Base-by-base conservation (phyloP, 2,113 vertebrate species). In the Cavia porcellus region DNA sequence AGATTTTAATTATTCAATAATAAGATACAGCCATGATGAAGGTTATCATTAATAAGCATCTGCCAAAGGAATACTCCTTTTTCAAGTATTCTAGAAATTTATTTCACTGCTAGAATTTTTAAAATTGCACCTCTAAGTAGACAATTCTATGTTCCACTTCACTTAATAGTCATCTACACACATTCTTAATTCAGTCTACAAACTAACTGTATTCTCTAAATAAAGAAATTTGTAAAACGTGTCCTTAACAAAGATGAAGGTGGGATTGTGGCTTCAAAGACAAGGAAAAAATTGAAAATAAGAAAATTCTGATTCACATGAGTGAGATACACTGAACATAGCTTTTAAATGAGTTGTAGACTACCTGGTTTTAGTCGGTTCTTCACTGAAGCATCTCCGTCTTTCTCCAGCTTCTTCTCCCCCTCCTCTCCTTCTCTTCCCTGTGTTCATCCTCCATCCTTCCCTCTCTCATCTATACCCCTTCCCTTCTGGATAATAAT, bases 1-100 rank as follows among this genome's bases (percentile, higher is more conserved):
- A 38, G 32, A 38, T 80, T 94, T 86, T 84, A 84, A 82, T 90
- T 85, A 79, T 86, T 92, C 75, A 64, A 25, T 77, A 86, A 77
- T 61, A 96, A 86, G 15, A 70, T 42, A 50, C 14, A 64, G 10
- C n/a, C 32, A 24, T 55, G 28, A 83, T 90, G n/a, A 86, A 45
- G 94, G 19, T 52, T 47, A 88, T 77, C 90, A 61, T 50, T 20
- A 90, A 22, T 50, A 96, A 92, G 35, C 20, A 95, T 72, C 72
- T 94, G n/a, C 52, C 7, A 86, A 62, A 66, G 52, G 15, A 88
- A n/a, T 38, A 64, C 25, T 57, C 25, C 4, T 79, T 59, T 61
- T 57, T 42, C 13, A 3, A 72, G 32, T 62, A 4, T 85, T 92
- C 42, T 74, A 57, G 19, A 95, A 70, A 92, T 68, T 90, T 24